Evolutionary conservation across 2,113 vertebrate species (phyloP).

Genomic region (Mormyrus iriodes): DNA sequence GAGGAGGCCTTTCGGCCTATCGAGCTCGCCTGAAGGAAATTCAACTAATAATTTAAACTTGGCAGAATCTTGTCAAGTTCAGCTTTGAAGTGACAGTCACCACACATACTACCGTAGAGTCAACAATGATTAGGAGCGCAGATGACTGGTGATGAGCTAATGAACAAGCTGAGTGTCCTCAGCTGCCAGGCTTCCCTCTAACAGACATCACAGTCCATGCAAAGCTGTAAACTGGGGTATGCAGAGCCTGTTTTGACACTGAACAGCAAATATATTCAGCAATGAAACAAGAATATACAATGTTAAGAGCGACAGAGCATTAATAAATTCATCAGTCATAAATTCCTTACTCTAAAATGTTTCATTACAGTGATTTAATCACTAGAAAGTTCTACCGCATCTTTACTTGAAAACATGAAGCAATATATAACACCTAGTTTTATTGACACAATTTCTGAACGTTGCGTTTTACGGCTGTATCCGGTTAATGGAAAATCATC

Average conservation of each 20-base stretch:
- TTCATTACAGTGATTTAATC: neutral
- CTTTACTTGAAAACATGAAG: neutral
- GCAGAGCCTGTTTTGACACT: neutral
- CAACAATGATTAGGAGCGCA: neutral
- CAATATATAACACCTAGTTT: neutral
- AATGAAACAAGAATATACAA: neutral
- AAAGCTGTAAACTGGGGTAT: neutral
- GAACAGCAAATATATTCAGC: neutral
- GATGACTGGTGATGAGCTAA: neutral
- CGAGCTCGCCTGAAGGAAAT: too few species aligned
- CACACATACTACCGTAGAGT: neutral
- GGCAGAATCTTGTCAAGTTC: too few species aligned
- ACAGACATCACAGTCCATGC: neutral
- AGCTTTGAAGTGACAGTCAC: too few species aligned
- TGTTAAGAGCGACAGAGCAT: neutral
- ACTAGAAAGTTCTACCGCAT: neutral
- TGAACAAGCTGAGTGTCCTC: neutral
- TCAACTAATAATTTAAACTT: too few species aligned
- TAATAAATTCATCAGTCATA: neutral
- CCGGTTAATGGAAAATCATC: neutral
- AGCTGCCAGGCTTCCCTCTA: neutral
- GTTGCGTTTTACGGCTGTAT: neutral
- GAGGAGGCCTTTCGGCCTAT: too few species aligned
- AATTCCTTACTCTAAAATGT: neutral
- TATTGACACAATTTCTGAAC: neutral